Conservation (phyloP, 2,113 vertebrate genomes). For the Scalopus aquaticus region DNA sequence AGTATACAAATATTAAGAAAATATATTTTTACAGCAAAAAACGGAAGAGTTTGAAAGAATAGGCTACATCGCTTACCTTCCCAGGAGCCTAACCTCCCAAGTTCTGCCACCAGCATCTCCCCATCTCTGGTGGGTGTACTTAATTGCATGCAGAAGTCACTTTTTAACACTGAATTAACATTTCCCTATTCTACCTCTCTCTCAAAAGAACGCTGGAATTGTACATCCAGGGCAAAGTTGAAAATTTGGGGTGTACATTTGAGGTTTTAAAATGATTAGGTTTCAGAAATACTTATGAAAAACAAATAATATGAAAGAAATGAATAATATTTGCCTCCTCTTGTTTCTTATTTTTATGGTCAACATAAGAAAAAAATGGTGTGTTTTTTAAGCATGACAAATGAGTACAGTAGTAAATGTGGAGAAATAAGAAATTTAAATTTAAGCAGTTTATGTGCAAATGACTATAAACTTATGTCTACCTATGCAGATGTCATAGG, state of each 20-base stretch:
- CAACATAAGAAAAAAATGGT: not conserved
- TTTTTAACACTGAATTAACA: not conserved
- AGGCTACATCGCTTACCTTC: not conserved
- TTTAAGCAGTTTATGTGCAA: not conserved
- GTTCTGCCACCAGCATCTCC: not conserved
- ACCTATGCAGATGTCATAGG: not conserved
- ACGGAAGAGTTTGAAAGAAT: not conserved
- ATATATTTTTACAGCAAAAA: slow-evolving; percentile 2
- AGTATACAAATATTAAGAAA: too few relatives aligned
- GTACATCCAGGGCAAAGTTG: not conserved
- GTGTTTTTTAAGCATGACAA: not conserved
- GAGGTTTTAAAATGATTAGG: slow-evolving; percentile 2
- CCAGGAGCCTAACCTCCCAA: not conserved
- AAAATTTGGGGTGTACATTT: not conserved
- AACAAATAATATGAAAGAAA: not conserved
- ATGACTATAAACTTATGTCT: not conserved
- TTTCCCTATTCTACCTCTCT: not conserved
- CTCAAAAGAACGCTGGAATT: not conserved
- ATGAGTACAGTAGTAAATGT: not conserved
- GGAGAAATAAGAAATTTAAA: slow-evolving; percentile 20
- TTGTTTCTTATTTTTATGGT: not conserved
- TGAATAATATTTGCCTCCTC: not conserved
- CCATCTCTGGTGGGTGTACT: not conserved
- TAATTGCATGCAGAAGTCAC: not conserved
- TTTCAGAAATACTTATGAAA: not conserved